Conservation (phyloP, 2,113 vertebrate species). For the Origma solitaria region DNA sequence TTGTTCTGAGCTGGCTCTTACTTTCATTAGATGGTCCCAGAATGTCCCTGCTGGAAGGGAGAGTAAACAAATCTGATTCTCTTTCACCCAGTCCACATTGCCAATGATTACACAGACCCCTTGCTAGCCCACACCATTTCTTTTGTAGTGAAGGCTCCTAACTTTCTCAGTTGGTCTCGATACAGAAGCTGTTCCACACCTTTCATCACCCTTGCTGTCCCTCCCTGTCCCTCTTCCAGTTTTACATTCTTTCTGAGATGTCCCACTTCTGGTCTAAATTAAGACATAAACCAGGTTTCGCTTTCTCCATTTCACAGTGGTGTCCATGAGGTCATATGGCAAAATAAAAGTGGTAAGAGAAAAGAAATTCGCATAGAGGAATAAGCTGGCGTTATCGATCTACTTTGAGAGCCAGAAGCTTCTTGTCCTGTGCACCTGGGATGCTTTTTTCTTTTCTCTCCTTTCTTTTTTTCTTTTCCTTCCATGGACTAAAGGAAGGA, state of each 20-base stretch:
- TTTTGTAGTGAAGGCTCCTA: neutral
- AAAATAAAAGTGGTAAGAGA: neutral
- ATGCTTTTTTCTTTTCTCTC: accelerated
- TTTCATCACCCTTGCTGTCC: neutral
- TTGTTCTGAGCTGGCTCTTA: neutral
- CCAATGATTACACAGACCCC: neutral
- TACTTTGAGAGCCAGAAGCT: neutral
- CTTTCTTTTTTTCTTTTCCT: neutral
- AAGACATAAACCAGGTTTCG: neutral
- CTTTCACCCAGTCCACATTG: neutral
- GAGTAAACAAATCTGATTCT: neutral
- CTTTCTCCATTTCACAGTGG: neutral
- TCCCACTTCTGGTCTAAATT: neutral
- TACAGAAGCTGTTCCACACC: neutral
- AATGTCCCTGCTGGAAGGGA: neutral
- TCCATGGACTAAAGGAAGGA: neutral
- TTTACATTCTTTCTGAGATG: neutral
- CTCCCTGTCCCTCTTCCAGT: neutral
- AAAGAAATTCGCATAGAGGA: neutral
- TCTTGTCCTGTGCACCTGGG: neutral
- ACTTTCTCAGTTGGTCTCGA: neutral
- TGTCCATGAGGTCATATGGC: neutral
- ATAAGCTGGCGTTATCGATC: neutral
- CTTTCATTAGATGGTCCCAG: neutral
- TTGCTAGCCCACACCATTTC: neutral